These are phyloP conservation scores for Apogon talboti DNA, from an alignment of 2,797 vertebrate genomes.

Conservation along the genomic window DNA sequence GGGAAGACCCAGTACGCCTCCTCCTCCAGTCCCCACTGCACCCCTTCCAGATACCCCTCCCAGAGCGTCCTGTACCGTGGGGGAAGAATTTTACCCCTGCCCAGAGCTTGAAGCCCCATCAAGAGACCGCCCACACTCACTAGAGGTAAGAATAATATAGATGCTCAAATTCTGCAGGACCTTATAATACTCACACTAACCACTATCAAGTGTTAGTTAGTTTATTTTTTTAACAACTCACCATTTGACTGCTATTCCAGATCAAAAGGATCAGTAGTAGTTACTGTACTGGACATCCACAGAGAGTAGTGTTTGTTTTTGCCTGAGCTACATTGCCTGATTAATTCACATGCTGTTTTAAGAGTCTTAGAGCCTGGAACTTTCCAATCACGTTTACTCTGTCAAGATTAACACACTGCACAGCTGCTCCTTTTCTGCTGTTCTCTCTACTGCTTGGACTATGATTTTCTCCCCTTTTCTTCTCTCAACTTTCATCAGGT, in stretches of 20 bases:
- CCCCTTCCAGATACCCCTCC: conserved; percentile 77
- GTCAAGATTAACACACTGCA: conserved; percentile 58
- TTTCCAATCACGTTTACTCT: conserved; percentile 47
- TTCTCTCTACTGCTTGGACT: conserved; percentile 22
- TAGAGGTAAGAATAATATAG: too few species aligned
- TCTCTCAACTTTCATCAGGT: conserved; percentile 29
- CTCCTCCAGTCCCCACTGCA: conserved; percentile 71
- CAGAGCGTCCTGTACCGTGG: conserved; percentile 57
- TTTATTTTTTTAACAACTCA: not conserved
- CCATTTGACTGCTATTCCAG: conserved; percentile 6
- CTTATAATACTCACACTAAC: not conserved
- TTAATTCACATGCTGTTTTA: conserved; percentile 53
- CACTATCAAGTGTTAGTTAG: not conserved
- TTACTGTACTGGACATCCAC: conserved; percentile 12
- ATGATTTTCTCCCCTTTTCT: conserved; percentile 10
- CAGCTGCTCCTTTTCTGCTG: conserved; percentile 57
- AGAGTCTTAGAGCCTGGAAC: conserved; percentile 50
- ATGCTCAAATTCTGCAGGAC: too few species aligned
- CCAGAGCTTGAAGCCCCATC: conserved; percentile 50
- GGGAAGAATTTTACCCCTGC: conserved; percentile 35
- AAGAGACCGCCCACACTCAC: conserved; percentile 77
- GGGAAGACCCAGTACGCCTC: conserved; percentile 66
- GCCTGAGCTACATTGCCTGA: conserved; percentile 39
- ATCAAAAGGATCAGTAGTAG: conserved; percentile 17
- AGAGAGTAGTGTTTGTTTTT: conserved; percentile 13